Evolutionary conservation across 2,113 vertebrate species (phyloP).

Genomic region (Ictalurus furcatus): DNA sequence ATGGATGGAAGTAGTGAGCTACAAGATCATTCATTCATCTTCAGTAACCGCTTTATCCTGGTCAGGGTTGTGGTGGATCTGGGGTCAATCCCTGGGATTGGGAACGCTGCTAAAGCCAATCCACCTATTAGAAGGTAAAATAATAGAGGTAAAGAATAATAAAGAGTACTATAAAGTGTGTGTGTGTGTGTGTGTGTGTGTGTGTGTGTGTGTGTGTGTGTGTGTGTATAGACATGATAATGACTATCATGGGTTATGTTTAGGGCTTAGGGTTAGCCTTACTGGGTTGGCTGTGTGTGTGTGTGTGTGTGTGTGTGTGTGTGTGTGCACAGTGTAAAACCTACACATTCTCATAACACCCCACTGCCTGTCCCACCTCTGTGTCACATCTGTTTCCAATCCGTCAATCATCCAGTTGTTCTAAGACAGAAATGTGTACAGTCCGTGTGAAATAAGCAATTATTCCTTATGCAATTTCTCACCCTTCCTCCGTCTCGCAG

Average conservation of each 20-base stretch:
- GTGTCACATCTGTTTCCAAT: neutral
- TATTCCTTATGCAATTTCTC: neutral
- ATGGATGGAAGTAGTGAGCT: neutral
- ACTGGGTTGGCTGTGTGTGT: constrained; percentile 4
- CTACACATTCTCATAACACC: neutral
- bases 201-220: no score
- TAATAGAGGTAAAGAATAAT: neutral
- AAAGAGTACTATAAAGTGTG: neutral
- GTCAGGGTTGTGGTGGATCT: neutral
- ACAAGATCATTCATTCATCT: neutral
- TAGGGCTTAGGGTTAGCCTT: no score
- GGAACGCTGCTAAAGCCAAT: neutral
- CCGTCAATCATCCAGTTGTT: constrained; percentile 7
- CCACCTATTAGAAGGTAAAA: neutral
- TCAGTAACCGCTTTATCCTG: neutral
- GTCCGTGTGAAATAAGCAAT: neutral
- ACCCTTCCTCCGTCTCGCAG: neutral
- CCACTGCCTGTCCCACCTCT: no score
- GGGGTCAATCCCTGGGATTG: neutral
- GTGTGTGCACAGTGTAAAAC: constrained; percentile 2
- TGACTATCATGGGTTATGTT: no score
- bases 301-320: constrained; percentile 33
- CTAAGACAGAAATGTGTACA: neutral
- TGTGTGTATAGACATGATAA: neutral
- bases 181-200: neutral